A percentile compares a stretch with the other conserved stretches of the same genome.
Conservation (phyloP, 2,113 vertebrate genomes). For the Catagonus wagneri region DNA sequence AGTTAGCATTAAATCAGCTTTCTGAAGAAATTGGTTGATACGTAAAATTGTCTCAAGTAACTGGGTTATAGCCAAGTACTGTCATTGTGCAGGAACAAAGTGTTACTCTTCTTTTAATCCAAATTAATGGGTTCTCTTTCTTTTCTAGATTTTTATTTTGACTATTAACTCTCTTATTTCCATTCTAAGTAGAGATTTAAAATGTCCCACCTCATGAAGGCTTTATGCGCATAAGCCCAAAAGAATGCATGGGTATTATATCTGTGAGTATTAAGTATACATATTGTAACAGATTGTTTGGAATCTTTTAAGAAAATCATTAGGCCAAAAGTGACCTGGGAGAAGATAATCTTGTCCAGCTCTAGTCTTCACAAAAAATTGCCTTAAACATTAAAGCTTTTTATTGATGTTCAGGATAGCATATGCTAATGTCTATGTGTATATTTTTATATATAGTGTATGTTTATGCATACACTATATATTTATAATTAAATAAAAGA, state of each 20-base stretch:
- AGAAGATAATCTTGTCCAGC: background rate
- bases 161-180: background rate
- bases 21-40: conserved; percentile 8
- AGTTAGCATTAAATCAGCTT: background rate
- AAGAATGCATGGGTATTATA: background rate
- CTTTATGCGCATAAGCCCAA: background rate
- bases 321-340: background rate
- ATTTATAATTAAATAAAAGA: conserved; percentile 6
- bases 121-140: background rate
- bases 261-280: background rate
- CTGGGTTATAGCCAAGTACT: background rate
- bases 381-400: background rate
- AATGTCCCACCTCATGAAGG: background rate
- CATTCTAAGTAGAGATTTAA: conserved; percentile 41
- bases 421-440: background rate
- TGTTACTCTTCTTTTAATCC: background rate
- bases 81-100: background rate
- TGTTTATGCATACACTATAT: background rate
- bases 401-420: background rate
- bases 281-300: background rate
- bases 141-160: conserved; percentile 51
- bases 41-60: background rate
- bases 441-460: background rate
- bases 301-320: background rate
- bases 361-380: background rate